phyloP scores from a whole-genome alignment of 2,797 vertebrate genomes.

The Setipinna tenuifilis region DNA sequence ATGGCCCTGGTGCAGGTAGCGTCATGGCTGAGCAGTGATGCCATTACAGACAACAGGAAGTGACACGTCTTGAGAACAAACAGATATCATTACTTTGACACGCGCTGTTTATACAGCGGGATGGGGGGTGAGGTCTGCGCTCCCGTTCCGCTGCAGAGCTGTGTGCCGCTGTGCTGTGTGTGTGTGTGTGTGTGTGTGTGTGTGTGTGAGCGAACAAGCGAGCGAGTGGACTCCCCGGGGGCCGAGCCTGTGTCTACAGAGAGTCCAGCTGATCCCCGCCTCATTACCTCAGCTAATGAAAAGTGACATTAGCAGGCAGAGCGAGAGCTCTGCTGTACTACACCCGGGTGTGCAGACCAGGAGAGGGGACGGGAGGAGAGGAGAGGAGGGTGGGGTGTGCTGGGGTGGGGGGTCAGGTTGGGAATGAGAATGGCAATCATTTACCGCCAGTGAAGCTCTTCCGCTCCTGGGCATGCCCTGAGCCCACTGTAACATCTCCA shows the following conservation, averaged over 20 bases:
- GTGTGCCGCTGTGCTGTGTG: not conserved
- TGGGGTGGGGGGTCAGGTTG: not conserved
- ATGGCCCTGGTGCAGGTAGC: not conserved
- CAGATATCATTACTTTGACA: constrained; percentile 1
- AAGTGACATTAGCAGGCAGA: not conserved
- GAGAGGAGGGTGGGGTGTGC: too few species aligned
- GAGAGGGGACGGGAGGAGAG: not conserved
- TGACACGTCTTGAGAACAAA: constrained; percentile 16
- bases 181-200: constrained; percentile 10
- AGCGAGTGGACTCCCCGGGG: not conserved
- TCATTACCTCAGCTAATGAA: constrained; percentile 26
- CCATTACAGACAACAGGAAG: not conserved
- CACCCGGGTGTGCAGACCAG: not conserved
- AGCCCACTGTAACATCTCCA: not conserved
- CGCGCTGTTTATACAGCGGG: not conserved
- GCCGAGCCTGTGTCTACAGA: not conserved
- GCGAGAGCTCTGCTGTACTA: not conserved
- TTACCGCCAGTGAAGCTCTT: not conserved
- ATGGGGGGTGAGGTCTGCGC: not conserved
- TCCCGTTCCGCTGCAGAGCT: not conserved
- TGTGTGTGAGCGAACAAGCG: not conserved
- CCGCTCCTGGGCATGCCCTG: not conserved
- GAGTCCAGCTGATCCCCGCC: constrained; percentile 11
- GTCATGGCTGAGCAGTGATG: not conserved
- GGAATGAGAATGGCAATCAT: not conserved